phyloP scores from a whole-genome alignment of 2,888 invertebrate species.

The Lasioglossum pauxillum region DNA sequence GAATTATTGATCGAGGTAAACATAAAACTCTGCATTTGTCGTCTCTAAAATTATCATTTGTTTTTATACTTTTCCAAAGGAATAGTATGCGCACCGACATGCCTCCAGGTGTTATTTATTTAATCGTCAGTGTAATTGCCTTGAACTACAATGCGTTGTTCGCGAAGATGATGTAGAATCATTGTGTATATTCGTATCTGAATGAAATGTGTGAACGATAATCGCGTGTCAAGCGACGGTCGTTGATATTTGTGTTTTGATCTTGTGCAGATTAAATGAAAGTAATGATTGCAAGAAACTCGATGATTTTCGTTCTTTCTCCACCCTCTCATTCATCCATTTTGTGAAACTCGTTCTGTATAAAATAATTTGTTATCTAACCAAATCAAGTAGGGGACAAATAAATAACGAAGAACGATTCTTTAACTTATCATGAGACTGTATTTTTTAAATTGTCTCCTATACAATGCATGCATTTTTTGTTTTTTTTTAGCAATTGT shows the following conservation, averaged over 20 bases:
- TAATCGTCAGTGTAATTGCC: conserved; percentile 43
- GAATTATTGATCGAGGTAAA: conserved; percentile 35
- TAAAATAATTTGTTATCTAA: neutral
- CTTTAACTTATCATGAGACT: neutral
- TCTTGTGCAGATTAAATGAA: conserved; percentile 72
- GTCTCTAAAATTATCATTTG: conserved; percentile 51
- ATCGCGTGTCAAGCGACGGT: conserved; percentile 32
- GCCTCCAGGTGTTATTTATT: conserved; percentile 51
- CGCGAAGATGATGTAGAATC: conserved; percentile 37
- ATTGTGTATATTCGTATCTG: conserved; percentile 53
- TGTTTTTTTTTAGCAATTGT: neutral
- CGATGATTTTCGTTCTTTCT: neutral
- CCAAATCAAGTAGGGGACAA: neutral
- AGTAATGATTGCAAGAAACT: conserved; percentile 48
- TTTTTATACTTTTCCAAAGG: conserved; percentile 69
- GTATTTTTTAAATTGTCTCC: neutral
- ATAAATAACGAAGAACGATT: neutral
- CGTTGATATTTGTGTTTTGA: conserved; percentile 69
- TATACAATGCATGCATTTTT: no score
- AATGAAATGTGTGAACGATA: conserved; percentile 52
- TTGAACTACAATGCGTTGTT: conserved; percentile 48
- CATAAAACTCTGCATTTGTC: conserved; percentile 49
- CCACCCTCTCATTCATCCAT: neutral
- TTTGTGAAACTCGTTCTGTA: neutral
- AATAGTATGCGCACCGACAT: conserved; percentile 12